Evolutionary conservation across 2,888 invertebrate species (phyloP), one percentile per base, ranked within the genome.

Genomic region (Eupithecia abbreviata): DNA sequence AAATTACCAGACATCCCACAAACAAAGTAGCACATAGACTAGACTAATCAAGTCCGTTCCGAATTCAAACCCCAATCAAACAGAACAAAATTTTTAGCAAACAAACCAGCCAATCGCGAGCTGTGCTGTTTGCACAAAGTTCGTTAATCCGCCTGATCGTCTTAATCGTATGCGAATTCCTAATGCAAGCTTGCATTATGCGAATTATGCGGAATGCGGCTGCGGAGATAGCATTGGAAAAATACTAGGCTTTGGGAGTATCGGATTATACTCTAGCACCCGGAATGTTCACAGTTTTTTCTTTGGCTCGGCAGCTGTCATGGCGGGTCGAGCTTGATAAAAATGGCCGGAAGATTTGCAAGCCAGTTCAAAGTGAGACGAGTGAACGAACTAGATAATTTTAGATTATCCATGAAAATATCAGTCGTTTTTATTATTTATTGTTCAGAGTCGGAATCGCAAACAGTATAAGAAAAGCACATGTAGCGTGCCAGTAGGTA

Each of bases 81-180:
- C 42, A 5, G 30, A 73, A 55, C 78, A 73, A 71, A 78, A 75
- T 78, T 78, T 78, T 78, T 78, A 66, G 74, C 75, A 69, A 77
- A 68, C 77, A 79, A 82, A 75, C 78, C 76, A 67, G 45, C 43
- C 68, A 68, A 68, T 68, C 68, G 68, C 68, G 10, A 43, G 68
- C 45, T 45, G 10, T 45, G 10, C 45, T 87, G 84, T 90, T 89
- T 86, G 85, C 82, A 79, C 85, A 82, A 84, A 85, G 83, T 87
- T 88, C 83, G 85, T 86, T 90, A 88, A 89, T 87, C 86, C 75
- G 43, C n/a, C 4, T 43, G 45, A 68, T 45, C 68, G n/a, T 85
- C 84, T 84, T 89, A 90, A 90, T 90, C 85, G 87, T 87, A 90
- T 90, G 90, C 90, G 90, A 88, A 89, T 89, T 82, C 82, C 82